Evolutionary conservation across 2,888 invertebrate genomes (phyloP), one percentile per base, ranked within the genome.

Genomic region (Calameuta pallipes): DNA sequence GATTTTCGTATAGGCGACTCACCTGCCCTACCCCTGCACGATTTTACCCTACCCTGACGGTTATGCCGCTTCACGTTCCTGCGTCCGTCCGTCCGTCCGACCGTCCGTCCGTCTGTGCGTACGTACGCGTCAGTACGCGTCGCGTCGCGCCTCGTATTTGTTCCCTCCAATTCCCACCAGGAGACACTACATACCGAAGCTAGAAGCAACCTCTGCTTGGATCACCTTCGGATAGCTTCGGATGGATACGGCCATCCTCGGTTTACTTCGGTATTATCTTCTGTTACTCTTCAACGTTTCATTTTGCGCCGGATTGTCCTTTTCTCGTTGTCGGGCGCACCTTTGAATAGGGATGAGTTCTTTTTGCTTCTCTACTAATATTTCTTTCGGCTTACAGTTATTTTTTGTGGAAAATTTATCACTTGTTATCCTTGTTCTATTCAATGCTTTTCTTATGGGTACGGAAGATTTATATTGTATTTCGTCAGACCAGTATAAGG

Each of bases 1-100:
- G 83, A 83, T 83, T 82, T 82, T 81, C 78, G 78, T 80, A 76
- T 76, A 76, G 71, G 79, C 79, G 13, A 31, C 76, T 36, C 30
- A 30, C 36, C 70, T 74, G 79, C 78, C 76, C 78, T 76, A 70
- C 79, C 76, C 68, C 79, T 69, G 71, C 74, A 31, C 71, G 34
- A 69, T 73, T 78, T 31, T 74, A 34, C 74, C 36, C 74, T 74
- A 36, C 74, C 74, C 74, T 74, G 36, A 30, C 74, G 74, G 71
- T 71, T 71, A 31, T 33, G 71, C 71, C 41, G 41, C 41, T 56
- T 56, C 23, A 56, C 41, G 41, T 56, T 56, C 41, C 41, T 56
- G 23, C 41, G 41, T 56, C 41, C 41, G 41, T 15, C 41, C 41
- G 41, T 15, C 41, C 41, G 41, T 6, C 41, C 41, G 41, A 23